Evolutionary conservation across 2,797 vertebrate species (phyloP).

Genomic region (Malacoraja senta): DNA sequence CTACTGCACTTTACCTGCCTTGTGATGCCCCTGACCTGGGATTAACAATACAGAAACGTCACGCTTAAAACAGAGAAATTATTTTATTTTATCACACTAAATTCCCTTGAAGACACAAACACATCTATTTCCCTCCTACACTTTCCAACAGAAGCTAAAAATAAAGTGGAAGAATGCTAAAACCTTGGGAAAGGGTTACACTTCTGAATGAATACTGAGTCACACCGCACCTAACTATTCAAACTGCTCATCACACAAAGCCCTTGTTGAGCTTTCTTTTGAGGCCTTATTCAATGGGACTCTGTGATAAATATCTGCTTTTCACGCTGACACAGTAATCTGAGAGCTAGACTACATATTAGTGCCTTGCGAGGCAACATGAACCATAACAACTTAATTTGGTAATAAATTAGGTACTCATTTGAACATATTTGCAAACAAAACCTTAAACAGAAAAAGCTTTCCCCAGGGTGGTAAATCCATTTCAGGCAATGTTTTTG

Average conservation of each 20-base stretch:
- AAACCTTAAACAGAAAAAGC: background rate
- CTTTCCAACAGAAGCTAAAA: background rate
- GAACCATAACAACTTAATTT: background rate
- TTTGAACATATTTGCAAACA: slow-evolving; percentile 2
- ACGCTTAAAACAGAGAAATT: background rate
- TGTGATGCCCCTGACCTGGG: background rate
- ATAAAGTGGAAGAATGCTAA: background rate
- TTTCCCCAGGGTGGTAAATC: background rate
- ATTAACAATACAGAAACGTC: background rate
- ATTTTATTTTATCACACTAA: background rate
- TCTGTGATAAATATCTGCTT: background rate
- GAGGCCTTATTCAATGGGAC: background rate
- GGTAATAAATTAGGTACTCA: background rate
- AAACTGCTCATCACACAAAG: background rate
- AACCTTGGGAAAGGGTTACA: background rate
- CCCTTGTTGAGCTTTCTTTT: background rate
- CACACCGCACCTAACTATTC: background rate
- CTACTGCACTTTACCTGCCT: background rate
- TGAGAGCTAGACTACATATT: background rate
- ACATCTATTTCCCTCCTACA: background rate
- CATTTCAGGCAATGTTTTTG: background rate
- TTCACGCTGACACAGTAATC: background rate
- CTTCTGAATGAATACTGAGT: background rate
- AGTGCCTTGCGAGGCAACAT: background rate
- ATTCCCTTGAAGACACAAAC: background rate